Evolutionary conservation across 2,113 vertebrate species (phyloP).

Genomic region (Passer domesticus): DNA sequence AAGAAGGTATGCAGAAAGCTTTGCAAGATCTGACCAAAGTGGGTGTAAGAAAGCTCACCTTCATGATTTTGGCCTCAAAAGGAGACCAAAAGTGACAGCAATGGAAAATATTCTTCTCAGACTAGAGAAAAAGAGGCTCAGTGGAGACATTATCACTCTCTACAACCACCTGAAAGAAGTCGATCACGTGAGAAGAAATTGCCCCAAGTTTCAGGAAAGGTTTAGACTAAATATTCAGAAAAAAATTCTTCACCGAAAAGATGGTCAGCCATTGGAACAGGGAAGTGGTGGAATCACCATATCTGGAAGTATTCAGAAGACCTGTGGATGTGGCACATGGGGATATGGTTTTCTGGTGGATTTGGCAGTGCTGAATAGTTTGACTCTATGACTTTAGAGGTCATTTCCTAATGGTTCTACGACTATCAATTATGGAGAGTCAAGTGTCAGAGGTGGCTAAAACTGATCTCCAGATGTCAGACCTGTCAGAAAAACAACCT

Average conservation of each 20-base stretch:
- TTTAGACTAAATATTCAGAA: neutral
- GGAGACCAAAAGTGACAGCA: neutral
- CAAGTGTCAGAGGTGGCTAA: neutral
- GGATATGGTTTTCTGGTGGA: neutral
- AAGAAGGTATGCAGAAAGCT: neutral
- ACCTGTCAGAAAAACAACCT: neutral
- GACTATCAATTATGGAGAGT: neutral
- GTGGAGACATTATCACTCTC: neutral
- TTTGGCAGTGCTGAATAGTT: neutral
- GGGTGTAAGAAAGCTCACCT: neutral
- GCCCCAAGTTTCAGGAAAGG: neutral
- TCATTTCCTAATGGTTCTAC: neutral
- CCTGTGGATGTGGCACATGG: neutral
- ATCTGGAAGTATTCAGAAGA: neutral
- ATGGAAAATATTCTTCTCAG: neutral
- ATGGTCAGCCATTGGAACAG: neutral
- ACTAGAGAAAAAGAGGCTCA: neutral
- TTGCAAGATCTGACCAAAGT: neutral
- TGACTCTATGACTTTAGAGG: neutral
- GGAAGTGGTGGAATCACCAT: neutral
- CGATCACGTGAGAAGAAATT: neutral
- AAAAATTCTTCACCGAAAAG: neutral
- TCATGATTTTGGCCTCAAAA: neutral
- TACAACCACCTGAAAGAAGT: neutral
- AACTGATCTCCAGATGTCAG: neutral